These are phyloP conservation scores for Lepidurus packardi DNA, from an alignment of 1,140 invertebrate species.

Conservation along the genomic window DNA sequence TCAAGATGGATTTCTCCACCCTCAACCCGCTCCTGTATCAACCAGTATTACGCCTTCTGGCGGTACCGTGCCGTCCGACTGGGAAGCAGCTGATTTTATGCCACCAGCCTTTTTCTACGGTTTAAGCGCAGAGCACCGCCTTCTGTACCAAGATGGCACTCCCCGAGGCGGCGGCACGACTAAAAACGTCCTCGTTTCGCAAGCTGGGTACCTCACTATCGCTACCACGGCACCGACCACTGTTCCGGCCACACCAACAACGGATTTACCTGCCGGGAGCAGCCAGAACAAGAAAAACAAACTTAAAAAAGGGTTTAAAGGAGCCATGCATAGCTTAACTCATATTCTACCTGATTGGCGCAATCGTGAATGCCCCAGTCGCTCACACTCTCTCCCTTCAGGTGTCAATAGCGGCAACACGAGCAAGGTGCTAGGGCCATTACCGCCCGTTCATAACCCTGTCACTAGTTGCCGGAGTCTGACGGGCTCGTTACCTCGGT, in stretches of 20 bases:
- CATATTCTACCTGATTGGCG: conserved; percentile 75
- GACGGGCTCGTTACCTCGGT: background rate
- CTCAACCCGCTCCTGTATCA: background rate
- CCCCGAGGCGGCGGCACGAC: conserved; percentile 34
- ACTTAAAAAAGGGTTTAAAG: conserved; percentile 60
- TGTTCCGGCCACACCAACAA: conserved; percentile 25
- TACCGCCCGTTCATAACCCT: background rate
- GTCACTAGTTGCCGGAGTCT: background rate
- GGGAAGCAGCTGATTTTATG: background rate
- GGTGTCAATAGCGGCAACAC: background rate
- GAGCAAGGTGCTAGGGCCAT: background rate
- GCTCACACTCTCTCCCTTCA: conserved; percentile 47
- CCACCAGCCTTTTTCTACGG: background rate
- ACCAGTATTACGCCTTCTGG: background rate
- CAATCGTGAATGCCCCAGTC: conserved; percentile 53
- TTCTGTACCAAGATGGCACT: background rate
- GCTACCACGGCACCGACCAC: conserved; percentile 50
- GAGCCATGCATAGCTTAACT: conserved; percentile 71
- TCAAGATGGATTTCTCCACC: background rate
- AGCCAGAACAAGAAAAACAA: conserved; percentile 48
- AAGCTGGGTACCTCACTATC: conserved; percentile 74
- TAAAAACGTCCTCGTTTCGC: conserved; percentile 62
- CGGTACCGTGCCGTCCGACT: background rate
- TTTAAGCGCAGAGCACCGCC: background rate
- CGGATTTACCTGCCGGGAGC: background rate